These are phyloP conservation scores for Lasioglossum oenotherae DNA, from an alignment of 2,888 invertebrate species.

Conservation along the genomic window DNA sequence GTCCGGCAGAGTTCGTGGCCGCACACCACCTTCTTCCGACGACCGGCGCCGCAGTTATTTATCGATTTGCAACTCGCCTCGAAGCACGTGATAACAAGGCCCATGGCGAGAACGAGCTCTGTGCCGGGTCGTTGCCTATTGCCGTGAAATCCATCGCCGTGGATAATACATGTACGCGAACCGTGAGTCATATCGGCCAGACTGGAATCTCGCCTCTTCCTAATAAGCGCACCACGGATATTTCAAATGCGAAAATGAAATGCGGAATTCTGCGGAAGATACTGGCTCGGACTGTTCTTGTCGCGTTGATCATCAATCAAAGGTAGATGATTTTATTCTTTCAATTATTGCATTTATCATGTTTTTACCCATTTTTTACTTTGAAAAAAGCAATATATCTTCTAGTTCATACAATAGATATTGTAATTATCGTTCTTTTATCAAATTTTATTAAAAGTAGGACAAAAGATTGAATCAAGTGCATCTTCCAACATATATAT, in stretches of 20 bases:
- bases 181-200: background rate
- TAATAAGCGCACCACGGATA: background rate
- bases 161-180: background rate
- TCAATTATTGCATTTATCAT: background rate
- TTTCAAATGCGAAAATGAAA: background rate
- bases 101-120: slow-evolving; percentile 51
- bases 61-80: slow-evolving; percentile 72
- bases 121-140: slow-evolving; percentile 56
- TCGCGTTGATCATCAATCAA: background rate
- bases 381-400: background rate
- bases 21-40: slow-evolving; percentile 51
- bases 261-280: background rate
- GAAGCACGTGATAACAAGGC: slow-evolving; percentile 71
- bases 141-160: slow-evolving; percentile 31
- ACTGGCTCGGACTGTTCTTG: background rate
- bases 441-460: background rate
- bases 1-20: slow-evolving; percentile 28
- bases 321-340: background rate
- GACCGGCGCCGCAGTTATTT: slow-evolving; percentile 68
- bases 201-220: background rate
- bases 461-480: background rate
- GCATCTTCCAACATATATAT: background rate
- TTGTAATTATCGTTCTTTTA: background rate
- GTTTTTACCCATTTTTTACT: background rate
- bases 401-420: background rate